Conservation (phyloP, 2,113 vertebrate genomes). For the Oreotrochilus melanogaster region DNA sequence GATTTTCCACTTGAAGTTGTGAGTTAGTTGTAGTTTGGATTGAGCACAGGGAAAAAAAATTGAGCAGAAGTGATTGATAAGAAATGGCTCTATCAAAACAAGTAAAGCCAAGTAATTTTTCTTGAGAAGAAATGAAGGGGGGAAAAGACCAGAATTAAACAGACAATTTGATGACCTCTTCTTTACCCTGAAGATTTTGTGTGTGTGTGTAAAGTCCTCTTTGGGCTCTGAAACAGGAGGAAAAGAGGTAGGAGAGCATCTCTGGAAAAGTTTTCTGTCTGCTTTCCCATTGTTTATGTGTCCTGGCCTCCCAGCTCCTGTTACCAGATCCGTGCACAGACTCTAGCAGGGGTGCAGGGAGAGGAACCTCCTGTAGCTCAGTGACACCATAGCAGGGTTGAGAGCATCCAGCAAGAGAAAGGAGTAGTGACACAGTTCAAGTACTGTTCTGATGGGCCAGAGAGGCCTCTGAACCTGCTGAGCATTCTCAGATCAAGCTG, state of each 20-base stretch:
- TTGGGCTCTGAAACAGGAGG: background rate
- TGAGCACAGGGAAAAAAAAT: background rate
- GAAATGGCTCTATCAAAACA: background rate
- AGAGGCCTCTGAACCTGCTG: background rate
- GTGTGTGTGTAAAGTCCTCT: background rate
- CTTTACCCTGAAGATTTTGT: background rate
- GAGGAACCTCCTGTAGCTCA: background rate
- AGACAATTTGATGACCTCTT: background rate
- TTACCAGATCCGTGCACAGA: too few species aligned
- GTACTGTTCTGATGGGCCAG: fast-evolving
- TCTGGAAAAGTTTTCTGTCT: background rate
- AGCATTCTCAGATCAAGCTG: background rate
- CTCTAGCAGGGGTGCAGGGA: background rate
- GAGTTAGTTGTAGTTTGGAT: background rate
- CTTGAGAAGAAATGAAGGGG: background rate
- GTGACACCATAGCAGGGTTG: background rate
- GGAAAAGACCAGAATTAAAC: background rate
- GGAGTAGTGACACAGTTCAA: background rate
- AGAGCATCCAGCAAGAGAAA: background rate
- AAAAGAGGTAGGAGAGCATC: background rate
- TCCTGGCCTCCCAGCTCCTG: background rate
- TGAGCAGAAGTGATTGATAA: background rate
- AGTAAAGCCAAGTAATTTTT: background rate
- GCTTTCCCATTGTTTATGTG: background rate
- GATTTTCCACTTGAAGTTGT: background rate